Evolutionary conservation across 2,113 vertebrate species (phyloP), one percentile per base, ranked within the genome.

Genomic region (Pitta sordida): DNA sequence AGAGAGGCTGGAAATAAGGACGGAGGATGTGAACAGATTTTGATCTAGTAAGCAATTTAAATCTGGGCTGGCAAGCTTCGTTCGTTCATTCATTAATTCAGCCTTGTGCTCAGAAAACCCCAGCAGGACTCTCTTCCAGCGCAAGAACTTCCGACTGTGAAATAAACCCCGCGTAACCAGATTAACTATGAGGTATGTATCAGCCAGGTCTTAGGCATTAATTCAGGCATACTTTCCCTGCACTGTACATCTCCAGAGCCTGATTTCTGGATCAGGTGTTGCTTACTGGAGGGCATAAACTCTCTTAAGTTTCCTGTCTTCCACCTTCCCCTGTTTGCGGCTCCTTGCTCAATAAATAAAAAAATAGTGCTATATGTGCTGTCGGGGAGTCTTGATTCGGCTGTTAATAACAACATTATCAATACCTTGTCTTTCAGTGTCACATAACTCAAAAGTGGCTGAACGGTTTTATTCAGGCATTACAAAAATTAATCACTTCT

Each of bases 41-140:
- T 97, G 97, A 97, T 97, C 97, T 96, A 82, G 96, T 94, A 97
- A 97, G 97, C 97, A 97, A 97, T 98, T 97, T 96, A 96, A 97
- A 97, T 97, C 93, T 93, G 96, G 87, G 92, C 97, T 96, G 96
- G 96, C 97, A 97, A 94, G 95, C 96, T 91, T 96, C 92, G 84
- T 97, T 97, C 60, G 65, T 92, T 97, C 97, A 98, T 97, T 98
- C 97, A 98, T 97, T 97, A 96, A 97, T 94, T 98, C 97, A 91
- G 96, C 91, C 88, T 44, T 71, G 91, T 97, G 96, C 93, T 96
- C 95, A 96, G 93, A 95, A 96, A 96, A 93, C 97, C 94, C 91
- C 97, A 97, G 97, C 96, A 94, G 97, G 97, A 96, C 93, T 95
- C 93, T 94, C 95, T 94, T 96, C 95, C 96, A 96, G 95, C 83